phyloP scores from a whole-genome alignment of 2,113 vertebrate genomes.

The Mystacornis crossleyi region DNA sequence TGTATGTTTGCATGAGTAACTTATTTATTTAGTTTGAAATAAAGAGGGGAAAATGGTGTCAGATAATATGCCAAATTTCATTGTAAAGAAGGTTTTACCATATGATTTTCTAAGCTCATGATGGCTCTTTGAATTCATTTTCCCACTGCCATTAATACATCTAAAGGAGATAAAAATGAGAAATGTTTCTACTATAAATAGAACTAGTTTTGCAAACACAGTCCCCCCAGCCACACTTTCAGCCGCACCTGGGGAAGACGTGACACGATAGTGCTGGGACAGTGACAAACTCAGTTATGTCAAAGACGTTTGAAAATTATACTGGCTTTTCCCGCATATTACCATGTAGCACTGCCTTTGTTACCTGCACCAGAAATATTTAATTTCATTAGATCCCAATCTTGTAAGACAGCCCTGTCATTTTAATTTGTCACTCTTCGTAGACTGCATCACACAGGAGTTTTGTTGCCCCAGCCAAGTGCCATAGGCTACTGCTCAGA shows the following conservation, averaged over 20 bases:
- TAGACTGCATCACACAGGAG: constrained; percentile 47
- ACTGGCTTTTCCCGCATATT: constrained; percentile 59
- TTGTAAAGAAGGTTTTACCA: neutral
- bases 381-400: constrained; percentile 77
- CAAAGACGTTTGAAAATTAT: constrained; percentile 53
- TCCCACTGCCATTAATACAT: neutral
- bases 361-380: constrained; percentile 73
- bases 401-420: constrained; percentile 78
- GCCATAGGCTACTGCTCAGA: constrained; percentile 73
- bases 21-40: constrained; percentile 7
- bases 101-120: neutral
- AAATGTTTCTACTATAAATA: neutral
- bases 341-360: constrained; percentile 54
- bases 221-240: neutral
- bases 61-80: neutral
- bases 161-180: neutral
- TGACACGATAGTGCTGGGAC: neutral
- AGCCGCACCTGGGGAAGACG: constrained; percentile 16
- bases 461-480: constrained; percentile 61
- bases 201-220: constrained; percentile 4
- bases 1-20: neutral
- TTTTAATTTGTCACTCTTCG: constrained; percentile 81
- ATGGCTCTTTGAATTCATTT: constrained; percentile 10
- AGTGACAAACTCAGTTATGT: constrained; percentile 67
- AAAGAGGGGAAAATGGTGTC: neutral